Conservation (phyloP, 2,797 vertebrate species). For the Meriones psammophilus region DNA sequence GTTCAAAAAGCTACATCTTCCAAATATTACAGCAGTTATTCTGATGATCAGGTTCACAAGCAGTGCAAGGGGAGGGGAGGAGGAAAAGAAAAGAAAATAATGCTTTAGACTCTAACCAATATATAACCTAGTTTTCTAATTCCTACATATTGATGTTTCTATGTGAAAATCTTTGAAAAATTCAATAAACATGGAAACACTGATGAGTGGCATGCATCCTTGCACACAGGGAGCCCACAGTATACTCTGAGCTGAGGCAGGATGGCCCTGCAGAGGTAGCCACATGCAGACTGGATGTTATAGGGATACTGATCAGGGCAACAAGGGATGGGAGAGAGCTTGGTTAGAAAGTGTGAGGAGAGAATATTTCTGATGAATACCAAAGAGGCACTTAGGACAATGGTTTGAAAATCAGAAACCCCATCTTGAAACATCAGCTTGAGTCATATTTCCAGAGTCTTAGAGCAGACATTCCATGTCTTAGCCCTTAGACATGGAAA, state of each 20-base stretch:
- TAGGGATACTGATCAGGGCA: not conserved
- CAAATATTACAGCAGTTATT: not conserved
- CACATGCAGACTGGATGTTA: not conserved
- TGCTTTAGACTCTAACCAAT: not conserved
- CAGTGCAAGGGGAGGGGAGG: not conserved
- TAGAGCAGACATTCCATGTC: not conserved
- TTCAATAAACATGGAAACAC: not conserved
- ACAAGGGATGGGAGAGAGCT: too few species aligned
- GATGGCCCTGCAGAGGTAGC: not conserved
- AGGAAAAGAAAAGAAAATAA: not conserved
- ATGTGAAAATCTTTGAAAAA: slow-evolving; percentile 27
- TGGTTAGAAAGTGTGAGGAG: not conserved
- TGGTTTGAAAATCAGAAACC: not conserved
- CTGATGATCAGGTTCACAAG: not conserved
- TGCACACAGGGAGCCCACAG: too few species aligned
- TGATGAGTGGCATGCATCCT: not conserved
- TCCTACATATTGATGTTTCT: not conserved
- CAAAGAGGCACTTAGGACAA: not conserved
- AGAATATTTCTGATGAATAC: not conserved
- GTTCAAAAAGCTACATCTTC: not conserved
- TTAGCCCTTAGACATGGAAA: not conserved
- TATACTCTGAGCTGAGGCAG: too few species aligned
- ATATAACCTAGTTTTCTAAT: not conserved
- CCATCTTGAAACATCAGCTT: not conserved
- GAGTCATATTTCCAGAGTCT: not conserved